Base-by-base conservation (phyloP, 2,113 vertebrate genomes). In the Telmatochromis sp. region DNA sequence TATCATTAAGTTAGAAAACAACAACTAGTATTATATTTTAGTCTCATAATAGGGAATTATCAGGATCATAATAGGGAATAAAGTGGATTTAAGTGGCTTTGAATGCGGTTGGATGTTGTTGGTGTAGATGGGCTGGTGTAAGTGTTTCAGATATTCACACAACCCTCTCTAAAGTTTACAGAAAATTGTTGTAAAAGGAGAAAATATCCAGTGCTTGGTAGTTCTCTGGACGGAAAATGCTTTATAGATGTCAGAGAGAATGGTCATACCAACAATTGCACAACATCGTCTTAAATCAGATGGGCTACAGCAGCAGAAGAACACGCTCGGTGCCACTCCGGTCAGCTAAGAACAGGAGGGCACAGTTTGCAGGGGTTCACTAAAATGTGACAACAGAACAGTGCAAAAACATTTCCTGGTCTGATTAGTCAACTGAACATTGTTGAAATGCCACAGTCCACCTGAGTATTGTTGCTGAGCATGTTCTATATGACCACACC, bases 91-190 rank as follows among this genome's bases (percentile, higher is more conserved):
- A 45, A 73, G 37, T 21, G 65, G 1, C 12, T 70, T 23, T 70
- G 37, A 70, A 70, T 42, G n/a, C 2, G 8, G 65, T 37, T 37
- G 19, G 0, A 65, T 37, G 37, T 2, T 73, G 63, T 70, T 70
- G 11, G n/a, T 42, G 2, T 70, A 42, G 13, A 73, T 23, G 37
- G 4, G 37, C 37, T 45, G 37, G 37, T 10, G 37, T 4, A 13
- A 42, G 65, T 26, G 1, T 73, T 73, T 73, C 5, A 45, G 37
- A 15, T 73, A 15, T 45, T 73, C 7, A 23, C 37, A 26, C 8
- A 45, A 45, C 0, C 37, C 0, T 42, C 37, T 42, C 13, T 15
- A 0, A 0, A 0, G 0, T 70, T 70, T 70, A 70, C 3, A 45
- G 65, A 73, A 42, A 73, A 26, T 17, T 42, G 21, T 45, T 13